phyloP scores from a whole-genome alignment of 2,888 invertebrate species.

The Laothoe populi region DNA sequence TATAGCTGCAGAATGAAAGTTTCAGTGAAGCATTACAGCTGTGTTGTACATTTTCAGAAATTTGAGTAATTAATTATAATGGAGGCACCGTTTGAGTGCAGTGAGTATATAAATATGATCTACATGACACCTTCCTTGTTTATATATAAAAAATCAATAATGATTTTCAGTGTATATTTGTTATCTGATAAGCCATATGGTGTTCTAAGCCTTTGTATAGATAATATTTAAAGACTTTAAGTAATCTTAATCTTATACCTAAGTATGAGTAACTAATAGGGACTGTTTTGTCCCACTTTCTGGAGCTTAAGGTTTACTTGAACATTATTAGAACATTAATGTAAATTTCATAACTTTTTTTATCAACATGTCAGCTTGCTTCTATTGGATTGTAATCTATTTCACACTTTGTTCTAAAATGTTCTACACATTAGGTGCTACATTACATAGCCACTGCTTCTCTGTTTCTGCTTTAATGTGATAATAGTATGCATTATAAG shows the following conservation, averaged over 20 bases:
- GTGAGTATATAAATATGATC: constrained; percentile 49
- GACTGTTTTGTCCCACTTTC: neutral
- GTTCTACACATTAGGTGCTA: no score
- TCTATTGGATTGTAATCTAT: neutral
- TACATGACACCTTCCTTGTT: neutral
- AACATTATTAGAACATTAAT: no score
- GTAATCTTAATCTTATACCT: neutral
- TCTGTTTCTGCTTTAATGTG: no score
- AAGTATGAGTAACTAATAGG: neutral
- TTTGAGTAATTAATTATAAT: constrained; percentile 49
- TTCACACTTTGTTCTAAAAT: no score
- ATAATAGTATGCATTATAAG: no score
- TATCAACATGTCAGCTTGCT: neutral
- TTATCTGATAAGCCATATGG: constrained; percentile 47
- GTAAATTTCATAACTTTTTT: no score
- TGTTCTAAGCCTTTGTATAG: constrained; percentile 26
- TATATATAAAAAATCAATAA: constrained; percentile 17
- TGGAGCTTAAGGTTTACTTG: no score
- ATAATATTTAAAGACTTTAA: neutral
- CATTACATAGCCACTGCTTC: no score
- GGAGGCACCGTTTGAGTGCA: constrained; percentile 67
- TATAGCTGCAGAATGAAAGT: constrained; percentile 62
- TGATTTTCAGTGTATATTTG: constrained; percentile 1
- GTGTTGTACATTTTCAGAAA: constrained; percentile 44
- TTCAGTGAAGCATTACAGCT: constrained; percentile 70